Percentiles rank a stretch among this genome's conserved stretches.
These are phyloP conservation scores for Eutolmus rufibarbis DNA, from an alignment of 2,888 invertebrate genomes.

Conservation along the genomic window DNA sequence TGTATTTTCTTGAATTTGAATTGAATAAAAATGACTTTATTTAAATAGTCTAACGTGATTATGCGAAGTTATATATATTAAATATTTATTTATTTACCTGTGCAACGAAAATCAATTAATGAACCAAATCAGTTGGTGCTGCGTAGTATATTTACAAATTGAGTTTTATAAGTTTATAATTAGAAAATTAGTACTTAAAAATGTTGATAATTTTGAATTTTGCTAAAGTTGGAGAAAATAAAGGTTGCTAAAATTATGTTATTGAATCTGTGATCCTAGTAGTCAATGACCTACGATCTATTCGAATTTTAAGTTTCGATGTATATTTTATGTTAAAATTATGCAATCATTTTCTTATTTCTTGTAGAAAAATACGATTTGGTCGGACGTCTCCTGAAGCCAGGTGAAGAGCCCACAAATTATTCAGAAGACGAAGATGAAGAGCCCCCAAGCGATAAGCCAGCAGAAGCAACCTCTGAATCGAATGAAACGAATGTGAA, in stretches of 20 bases:
- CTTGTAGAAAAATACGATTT: slow-evolving; percentile 87
- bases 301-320: not conserved
- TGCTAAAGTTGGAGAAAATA: not conserved
- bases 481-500: not conserved
- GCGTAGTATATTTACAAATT: too few relatives aligned
- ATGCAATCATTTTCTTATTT: not conserved
- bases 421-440: slow-evolving; percentile 92
- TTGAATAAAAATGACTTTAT: too few relatives aligned
- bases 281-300: not conserved
- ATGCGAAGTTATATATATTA: too few relatives aligned
- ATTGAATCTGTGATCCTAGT: not conserved
- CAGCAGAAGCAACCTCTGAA: slow-evolving; percentile 28
- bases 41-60: too few relatives aligned
- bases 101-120: too few relatives aligned
- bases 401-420: slow-evolving; percentile 87
- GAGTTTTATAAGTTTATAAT: not conserved
- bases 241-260: not conserved
- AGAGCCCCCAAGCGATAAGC: slow-evolving; percentile 52
- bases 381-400: slow-evolving; percentile 88
- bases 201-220: not conserved
- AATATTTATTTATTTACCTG: too few relatives aligned
- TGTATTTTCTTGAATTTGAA: too few relatives aligned
- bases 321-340: not conserved
- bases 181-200: not conserved
- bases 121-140: too few relatives aligned